phyloP scores from a whole-genome alignment of 2,797 vertebrate species.

The Trichosurus vulpecula region DNA sequence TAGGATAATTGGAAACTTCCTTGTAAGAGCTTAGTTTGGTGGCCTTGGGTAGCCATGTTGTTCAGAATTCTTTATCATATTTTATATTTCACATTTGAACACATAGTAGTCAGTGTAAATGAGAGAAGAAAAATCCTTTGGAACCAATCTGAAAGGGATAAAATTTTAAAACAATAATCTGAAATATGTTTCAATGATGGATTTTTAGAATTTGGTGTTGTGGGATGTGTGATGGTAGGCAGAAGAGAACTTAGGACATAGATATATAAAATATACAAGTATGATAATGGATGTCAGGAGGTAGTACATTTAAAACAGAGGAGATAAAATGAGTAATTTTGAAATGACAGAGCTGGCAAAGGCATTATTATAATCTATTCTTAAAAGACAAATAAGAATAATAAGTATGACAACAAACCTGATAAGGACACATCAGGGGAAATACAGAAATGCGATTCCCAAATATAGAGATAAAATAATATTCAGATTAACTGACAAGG shows the following conservation, averaged over 20 bases:
- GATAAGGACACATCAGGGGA: not conserved
- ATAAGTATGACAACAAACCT: not conserved
- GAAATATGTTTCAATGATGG: constrained; percentile 20
- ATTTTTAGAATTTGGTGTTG: not conserved
- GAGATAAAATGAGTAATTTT: constrained; percentile 6
- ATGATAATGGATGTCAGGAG: not conserved
- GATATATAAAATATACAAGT: not conserved
- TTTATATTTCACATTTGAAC: not conserved
- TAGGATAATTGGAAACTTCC: constrained; percentile 81
- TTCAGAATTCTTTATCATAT: not conserved
- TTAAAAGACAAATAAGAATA: constrained; percentile 13
- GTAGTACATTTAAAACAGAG: not conserved
- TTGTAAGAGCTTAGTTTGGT: constrained; percentile 54
- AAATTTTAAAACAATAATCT: constrained; percentile 29
- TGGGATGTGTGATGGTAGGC: not conserved
- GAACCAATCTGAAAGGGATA: not conserved
- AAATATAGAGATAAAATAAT: not conserved
- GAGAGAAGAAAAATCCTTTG: not conserved
- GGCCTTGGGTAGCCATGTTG: not conserved
- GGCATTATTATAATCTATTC: not conserved
- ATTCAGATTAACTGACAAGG: not conserved
- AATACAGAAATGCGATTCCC: not conserved
- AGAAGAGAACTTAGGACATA: not conserved
- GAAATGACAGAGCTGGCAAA: not conserved
- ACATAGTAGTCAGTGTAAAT: not conserved